Evolutionary conservation across 2,888 invertebrate genomes (phyloP), one percentile per base, ranked within the genome.

Genomic region (Hoplodrina blanda): DNA sequence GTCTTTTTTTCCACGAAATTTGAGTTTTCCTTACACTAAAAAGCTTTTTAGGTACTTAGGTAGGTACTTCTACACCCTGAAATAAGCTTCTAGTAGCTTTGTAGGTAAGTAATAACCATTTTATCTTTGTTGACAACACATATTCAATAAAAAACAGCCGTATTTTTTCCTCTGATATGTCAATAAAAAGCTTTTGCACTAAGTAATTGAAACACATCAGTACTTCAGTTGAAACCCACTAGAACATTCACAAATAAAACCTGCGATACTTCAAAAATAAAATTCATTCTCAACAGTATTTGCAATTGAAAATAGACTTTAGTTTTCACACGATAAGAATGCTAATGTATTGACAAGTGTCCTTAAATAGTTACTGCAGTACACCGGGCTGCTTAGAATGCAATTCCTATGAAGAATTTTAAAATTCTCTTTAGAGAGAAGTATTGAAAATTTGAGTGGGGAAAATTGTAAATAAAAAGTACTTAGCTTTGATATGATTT

Each of bases 181-280:
- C 46, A 74, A 76, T 62, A 62, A 69, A 81, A 84, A 73, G 56
- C 56, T 56, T 62, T 63, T 69, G 5, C 57, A 1, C 77, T 79
- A 77, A 83, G 82, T 83, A 73, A 83, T 83, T 82, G 84, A 82
- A 81, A 82, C 75, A 76, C 74, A 69, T 75, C 71, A 68, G 64
- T 77, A 71, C 70, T 63, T 56, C 62, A 65, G 52, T 46, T 62
- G 57, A 49, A 61, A 53, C 50, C 70, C 62, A 60, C 60, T 53
- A 68, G 61, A 71, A 70, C 72, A 82, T 78, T 65, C 77, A 67
- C 82, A 70, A 77, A 83, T 82, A 75, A 77, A 70, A 84, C 69
- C 72, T 74, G 17, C 60, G 30, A 72, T 81, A 73, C 84, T 82
- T 83, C 75, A 81, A 83, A 80, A 67, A 57, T 74, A 63, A 30